A percentile compares a stretch with the other conserved stretches of the same genome.
phyloP scores from a whole-genome alignment of 2,113 vertebrate species.

The Turdus rufiventris region DNA sequence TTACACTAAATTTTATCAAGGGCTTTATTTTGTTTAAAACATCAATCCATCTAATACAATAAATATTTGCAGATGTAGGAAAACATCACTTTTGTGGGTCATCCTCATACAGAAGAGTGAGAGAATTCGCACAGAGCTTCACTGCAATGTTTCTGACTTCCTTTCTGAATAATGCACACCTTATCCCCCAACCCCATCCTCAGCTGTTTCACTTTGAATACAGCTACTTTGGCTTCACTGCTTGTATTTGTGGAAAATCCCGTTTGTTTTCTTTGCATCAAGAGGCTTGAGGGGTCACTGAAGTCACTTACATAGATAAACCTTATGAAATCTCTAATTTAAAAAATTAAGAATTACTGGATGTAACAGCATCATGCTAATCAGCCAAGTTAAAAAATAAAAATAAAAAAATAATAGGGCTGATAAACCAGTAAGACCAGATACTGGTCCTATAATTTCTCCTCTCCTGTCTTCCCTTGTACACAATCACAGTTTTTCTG shows the following conservation, averaged over 20 bases:
- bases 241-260: background rate
- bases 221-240: background rate
- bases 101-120: background rate
- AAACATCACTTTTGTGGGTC: background rate
- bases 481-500: background rate
- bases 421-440: background rate
- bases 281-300: background rate
- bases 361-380: background rate
- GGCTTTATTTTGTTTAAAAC: slow-evolving; percentile 33
- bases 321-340: background rate
- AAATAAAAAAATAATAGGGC: background rate
- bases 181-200: background rate
- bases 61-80: slow-evolving; percentile 35
- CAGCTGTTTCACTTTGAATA: background rate
- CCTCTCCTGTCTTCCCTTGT: background rate
- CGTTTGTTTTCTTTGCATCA: background rate
- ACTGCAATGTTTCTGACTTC: background rate
- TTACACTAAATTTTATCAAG: background rate
- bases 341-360: background rate
- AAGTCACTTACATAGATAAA: background rate
- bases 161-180: background rate
- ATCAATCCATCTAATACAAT: background rate
- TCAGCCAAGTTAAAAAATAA: background rate
- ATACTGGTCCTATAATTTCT: background rate
- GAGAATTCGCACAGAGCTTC: background rate